phyloP scores from a whole-genome alignment of 2,888 invertebrate species.

The Perizoma affinitatum region DNA sequence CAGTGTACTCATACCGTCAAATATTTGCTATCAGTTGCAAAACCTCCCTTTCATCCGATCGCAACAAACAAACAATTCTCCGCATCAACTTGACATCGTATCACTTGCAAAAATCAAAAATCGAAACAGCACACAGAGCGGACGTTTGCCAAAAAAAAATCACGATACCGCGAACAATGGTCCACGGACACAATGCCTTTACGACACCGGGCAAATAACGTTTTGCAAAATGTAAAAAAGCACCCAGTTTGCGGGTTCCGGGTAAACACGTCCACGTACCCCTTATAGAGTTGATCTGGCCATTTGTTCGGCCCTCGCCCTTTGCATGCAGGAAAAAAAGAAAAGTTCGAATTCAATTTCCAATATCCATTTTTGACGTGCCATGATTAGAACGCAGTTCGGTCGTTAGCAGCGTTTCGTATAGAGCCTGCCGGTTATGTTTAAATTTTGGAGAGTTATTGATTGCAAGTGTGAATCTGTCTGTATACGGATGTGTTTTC shows the following conservation, averaged over 20 bases:
- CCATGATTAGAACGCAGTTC: constrained; percentile 82
- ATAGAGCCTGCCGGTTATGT: constrained; percentile 48
- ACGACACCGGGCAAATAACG: constrained; percentile 81
- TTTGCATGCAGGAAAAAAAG: constrained; percentile 67
- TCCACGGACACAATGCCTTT: constrained; percentile 78
- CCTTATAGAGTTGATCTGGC: constrained; percentile 83
- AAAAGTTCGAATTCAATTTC: constrained; percentile 77
- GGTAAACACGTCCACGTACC: constrained; percentile 79
- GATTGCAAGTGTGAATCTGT: constrained; percentile 49
- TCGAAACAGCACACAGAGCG: constrained; percentile 44
- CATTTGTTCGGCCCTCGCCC: constrained; percentile 77
- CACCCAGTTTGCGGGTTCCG: constrained; percentile 78
- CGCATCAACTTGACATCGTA: constrained; percentile 43
- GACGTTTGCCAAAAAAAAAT: constrained; percentile 54
- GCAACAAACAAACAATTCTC: constrained; percentile 27
- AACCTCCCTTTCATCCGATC: constrained; percentile 7
- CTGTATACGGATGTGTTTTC: constrained; percentile 2
- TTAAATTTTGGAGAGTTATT: constrained; percentile 55
- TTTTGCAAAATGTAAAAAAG: constrained; percentile 79
- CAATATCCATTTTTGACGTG: constrained; percentile 83
- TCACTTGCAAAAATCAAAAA: constrained; percentile 59
- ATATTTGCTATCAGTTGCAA: no score
- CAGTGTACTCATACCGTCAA: no score
- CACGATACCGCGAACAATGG: constrained; percentile 68
- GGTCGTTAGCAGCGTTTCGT: constrained; percentile 71